These are phyloP conservation scores for Hoplostethus mediterraneus DNA, from an alignment of 2,797 vertebrate genomes.

Conservation along the genomic window DNA sequence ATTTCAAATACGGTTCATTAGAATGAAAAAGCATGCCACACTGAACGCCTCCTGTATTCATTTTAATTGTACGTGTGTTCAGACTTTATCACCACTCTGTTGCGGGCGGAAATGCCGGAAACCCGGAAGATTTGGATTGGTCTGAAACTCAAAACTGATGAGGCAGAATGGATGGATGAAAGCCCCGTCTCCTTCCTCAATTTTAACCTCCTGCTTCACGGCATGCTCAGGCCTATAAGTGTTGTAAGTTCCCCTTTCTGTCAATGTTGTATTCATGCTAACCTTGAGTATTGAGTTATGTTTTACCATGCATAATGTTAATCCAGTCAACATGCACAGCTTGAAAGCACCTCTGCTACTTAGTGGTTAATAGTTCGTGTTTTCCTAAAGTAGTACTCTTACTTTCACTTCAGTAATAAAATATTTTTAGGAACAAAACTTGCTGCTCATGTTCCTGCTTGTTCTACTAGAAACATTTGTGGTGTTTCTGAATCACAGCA, in stretches of 20 bases:
- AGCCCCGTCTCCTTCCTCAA: constrained; percentile 85
- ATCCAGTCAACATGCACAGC: not conserved
- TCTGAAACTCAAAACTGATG: constrained; percentile 78
- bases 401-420: no score
- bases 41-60: not conserved
- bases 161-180: constrained; percentile 87
- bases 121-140: constrained; percentile 90
- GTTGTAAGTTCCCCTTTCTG: constrained; percentile 81
- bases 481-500: no score
- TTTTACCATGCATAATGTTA: not conserved
- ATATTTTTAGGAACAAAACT: no score
- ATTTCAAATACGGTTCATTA: not conserved
- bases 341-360: not conserved
- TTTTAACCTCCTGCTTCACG: constrained; percentile 90
- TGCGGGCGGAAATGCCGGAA: constrained; percentile 72
- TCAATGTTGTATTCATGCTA: not conserved
- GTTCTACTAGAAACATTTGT: no score
- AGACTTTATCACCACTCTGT: constrained; percentile 93
- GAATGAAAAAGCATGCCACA: not conserved
- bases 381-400: no score
- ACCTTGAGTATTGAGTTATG: not conserved
- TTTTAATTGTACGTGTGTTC: constrained; percentile 21
- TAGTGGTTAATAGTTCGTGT: not conserved
- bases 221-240: constrained; percentile 82
- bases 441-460: no score